Evolutionary conservation across 2,113 vertebrate species (phyloP), one percentile per base, ranked within the genome.

Genomic region (Malurus elegans): DNA sequence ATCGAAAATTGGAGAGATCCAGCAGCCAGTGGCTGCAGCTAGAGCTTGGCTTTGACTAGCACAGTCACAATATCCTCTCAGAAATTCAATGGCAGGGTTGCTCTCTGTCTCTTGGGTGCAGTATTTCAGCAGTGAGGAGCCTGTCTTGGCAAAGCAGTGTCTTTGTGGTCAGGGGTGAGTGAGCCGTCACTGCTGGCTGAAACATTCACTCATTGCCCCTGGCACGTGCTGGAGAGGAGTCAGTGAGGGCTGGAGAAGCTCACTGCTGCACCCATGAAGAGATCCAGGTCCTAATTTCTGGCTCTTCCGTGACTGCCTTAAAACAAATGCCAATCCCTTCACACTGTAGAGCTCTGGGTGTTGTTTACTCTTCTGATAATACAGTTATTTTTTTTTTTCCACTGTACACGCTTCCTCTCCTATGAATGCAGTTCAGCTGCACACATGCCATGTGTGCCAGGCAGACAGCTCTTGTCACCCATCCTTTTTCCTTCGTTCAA

Each of bases 71-170:
- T 73, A 70, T 58, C 42, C 28, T 85, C 53, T 82, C 38, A 51
- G 89, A 76, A 79, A 54, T 51, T 61, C 78, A 66, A 47, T 18
- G 34, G 25, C 78, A 79, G 50, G n/a, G 72, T 90, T 40, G 28
- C 57, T n/a, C 50, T 73, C 54, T 0, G 45, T 94, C 88, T 76
- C 92, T 21, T 25, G 88, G 32, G 70, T 79, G 78, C 57, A 9
- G 72, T 79, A 31, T 53, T 95, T 58, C 18, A 79, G 53, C 8
- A 48, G 66, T 8, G 2, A 72, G 78, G 70, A 92, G 74, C 50
- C 48, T 48, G 44, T 45, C 50, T 65, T 38, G 61, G 19, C 1
- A 3, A 25, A 32, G 60, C 1, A 0, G 71, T 0, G 2, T 75
- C 73, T 71, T 38, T 58, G 31, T 74, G 42, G 67, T 25, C 45